Percentiles rank a stretch among this genome's conserved stretches.
phyloP scores from a whole-genome alignment of 30 jellyfish, hydroid and myxozoan species.

The Aurelia coerulea region DNA sequence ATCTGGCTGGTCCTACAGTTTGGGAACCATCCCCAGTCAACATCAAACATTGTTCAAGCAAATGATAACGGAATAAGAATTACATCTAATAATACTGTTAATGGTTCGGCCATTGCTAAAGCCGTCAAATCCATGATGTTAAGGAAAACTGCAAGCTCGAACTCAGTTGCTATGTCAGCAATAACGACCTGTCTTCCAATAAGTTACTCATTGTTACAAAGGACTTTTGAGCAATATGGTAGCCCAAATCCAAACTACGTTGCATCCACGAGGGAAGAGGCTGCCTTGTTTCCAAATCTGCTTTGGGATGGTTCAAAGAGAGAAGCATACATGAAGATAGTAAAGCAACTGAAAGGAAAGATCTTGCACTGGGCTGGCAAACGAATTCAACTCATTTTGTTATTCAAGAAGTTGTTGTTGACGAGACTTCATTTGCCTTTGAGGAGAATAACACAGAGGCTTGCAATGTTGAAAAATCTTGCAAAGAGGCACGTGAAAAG shows the following conservation, averaged over 20 bases:
- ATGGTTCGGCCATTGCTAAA: no score
- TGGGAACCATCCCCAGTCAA: no score
- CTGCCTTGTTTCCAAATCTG: conserved; percentile 60
- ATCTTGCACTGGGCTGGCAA: conserved; percentile 22
- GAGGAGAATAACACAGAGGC: background rate
- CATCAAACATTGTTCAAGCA: no score
- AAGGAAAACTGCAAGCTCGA: background rate
- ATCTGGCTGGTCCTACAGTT: no score
- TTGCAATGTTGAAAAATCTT: background rate
- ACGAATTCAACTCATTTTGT: background rate
- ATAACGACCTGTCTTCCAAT: conserved; percentile 23
- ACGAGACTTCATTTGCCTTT: conserved; percentile 24
- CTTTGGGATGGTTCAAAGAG: conserved; percentile 29
- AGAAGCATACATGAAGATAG: conserved; percentile 1
- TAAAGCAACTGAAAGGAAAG: conserved; percentile 2
- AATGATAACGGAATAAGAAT: no score
- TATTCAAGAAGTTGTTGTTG: conserved; percentile 7
- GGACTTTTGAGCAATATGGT: background rate
- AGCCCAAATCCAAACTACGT: conserved; percentile 46
- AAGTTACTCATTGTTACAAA: background rate
- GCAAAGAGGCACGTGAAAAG: background rate
- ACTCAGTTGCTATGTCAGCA: background rate
- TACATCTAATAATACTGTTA: no score
- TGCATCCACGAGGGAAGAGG: conserved; percentile 60
- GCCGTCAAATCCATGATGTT: no score